Conservation (phyloP, 2,888 invertebrate species). For the Trachelus troglodyta region DNA sequence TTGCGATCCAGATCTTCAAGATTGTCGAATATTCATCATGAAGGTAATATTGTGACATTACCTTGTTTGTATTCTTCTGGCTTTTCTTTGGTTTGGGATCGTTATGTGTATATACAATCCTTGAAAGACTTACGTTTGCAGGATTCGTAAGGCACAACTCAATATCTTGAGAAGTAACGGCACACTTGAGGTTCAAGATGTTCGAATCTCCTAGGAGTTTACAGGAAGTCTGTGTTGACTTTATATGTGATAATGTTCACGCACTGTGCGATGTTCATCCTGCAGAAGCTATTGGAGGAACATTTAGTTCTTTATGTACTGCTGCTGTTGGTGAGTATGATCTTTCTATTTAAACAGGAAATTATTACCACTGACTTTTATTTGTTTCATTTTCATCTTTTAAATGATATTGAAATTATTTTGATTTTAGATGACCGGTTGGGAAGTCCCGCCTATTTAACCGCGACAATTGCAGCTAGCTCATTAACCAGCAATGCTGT, state of each 20-base stretch:
- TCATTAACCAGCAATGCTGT: constrained; percentile 34
- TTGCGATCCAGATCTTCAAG: neutral
- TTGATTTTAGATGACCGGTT: constrained; percentile 13
- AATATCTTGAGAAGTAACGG: neutral
- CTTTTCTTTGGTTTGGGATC: neutral
- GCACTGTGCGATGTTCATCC: constrained; percentile 68
- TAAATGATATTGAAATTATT: neutral
- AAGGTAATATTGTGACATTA: neutral
- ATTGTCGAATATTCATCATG: neutral
- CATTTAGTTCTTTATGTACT: constrained; percentile 20
- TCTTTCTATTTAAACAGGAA: neutral
- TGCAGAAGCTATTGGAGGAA: constrained; percentile 45
- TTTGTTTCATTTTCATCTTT: neutral
- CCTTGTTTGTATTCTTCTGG: neutral
- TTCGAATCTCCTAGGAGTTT: constrained; percentile 73
- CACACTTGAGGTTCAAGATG: constrained; percentile 62
- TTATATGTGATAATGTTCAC: constrained; percentile 73
- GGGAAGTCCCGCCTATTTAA: constrained; percentile 6
- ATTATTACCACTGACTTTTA: neutral
- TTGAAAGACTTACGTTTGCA: neutral
- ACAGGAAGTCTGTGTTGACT: constrained; percentile 74
- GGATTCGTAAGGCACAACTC: neutral
- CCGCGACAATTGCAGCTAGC: constrained; percentile 7
- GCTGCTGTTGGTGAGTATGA: constrained; percentile 30
- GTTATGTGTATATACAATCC: neutral